Evolutionary conservation across 1,140 invertebrate genomes (phyloP).

Genomic region (Kradibia gibbosae): DNA sequence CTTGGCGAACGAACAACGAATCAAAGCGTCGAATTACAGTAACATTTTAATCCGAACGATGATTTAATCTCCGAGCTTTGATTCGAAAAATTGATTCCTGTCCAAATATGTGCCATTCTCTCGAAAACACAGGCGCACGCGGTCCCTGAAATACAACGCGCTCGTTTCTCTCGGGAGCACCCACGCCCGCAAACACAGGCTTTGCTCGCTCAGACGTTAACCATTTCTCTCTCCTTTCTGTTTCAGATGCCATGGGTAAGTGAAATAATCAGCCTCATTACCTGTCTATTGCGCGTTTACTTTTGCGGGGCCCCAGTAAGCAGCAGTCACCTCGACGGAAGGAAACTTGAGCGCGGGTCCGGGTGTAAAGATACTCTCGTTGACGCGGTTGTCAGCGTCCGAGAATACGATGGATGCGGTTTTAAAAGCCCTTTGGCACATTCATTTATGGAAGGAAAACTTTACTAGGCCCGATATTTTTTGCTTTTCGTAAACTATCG

Average conservation of each 20-base stretch:
- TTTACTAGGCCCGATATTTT: no score
- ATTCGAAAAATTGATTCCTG: constrained; percentile 56
- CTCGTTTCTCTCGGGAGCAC: neutral
- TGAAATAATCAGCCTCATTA: constrained; percentile 53
- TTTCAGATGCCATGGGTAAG: constrained; percentile 73
- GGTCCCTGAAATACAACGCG: neutral
- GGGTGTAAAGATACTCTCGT: no score
- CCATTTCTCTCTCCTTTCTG: constrained; percentile 60
- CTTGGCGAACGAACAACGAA: constrained; percentile 7
- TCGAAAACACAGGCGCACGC: neutral
- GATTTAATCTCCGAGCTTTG: constrained; percentile 62
- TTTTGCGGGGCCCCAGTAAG: constrained; percentile 7
- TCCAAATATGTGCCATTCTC: neutral
- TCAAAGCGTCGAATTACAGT: neutral
- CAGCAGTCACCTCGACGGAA: neutral
- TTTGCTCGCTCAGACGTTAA: neutral
- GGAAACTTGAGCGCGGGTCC: constrained; percentile 35
- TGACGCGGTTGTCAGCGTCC: no score
- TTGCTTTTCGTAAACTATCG: no score
- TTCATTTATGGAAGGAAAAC: no score
- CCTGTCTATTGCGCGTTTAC: constrained; percentile 1
- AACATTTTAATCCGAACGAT: constrained; percentile 57
- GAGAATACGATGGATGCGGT: no score
- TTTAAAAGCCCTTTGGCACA: no score
- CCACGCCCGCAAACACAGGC: neutral